These are phyloP conservation scores for Phalanger gymnotis DNA, from an alignment of 2,797 vertebrate species.

Conservation along the genomic window DNA sequence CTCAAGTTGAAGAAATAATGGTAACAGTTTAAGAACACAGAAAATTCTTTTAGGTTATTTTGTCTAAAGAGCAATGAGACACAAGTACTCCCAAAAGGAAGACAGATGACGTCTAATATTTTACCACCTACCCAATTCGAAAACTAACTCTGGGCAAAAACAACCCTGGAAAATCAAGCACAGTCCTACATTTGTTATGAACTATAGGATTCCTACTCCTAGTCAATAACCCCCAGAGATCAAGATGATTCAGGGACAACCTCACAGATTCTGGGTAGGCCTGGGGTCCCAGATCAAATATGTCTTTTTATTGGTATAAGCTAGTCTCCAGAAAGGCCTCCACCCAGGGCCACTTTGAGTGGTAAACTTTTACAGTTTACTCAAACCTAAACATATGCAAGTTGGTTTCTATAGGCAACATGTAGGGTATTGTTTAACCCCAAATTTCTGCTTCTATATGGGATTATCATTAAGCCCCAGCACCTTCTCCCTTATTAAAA, in stretches of 20 bases:
- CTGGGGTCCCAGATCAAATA: conserved; percentile 7
- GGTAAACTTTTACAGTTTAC: background rate
- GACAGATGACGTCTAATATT: background rate
- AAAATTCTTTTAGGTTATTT: conserved; percentile 33
- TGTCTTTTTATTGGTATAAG: conserved; percentile 1
- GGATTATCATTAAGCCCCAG: background rate
- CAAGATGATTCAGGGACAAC: conserved; percentile 3
- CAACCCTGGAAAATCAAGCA: conserved; percentile 1
- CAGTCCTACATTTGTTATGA: background rate
- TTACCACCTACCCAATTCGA: background rate
- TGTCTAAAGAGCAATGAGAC: conserved; percentile 29
- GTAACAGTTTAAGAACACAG: background rate
- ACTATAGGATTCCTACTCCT: background rate
- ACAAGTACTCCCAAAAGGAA: conserved; percentile 39
- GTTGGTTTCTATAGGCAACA: background rate
- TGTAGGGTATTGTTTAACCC: background rate
- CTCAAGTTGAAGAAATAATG: conserved; percentile 25
- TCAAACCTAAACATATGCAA: background rate
- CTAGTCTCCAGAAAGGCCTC: background rate
- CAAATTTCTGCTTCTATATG: background rate
- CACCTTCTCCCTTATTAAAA: background rate
- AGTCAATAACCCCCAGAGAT: conserved; percentile 1
- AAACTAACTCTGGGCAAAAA: background rate
- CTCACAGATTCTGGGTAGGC: background rate
- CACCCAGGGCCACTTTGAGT: background rate